A percentile compares a stretch with the other conserved stretches of the same genome.
Evolutionary conservation across 2,888 invertebrate species (phyloP).

Genomic region (Polia nebulosa): DNA sequence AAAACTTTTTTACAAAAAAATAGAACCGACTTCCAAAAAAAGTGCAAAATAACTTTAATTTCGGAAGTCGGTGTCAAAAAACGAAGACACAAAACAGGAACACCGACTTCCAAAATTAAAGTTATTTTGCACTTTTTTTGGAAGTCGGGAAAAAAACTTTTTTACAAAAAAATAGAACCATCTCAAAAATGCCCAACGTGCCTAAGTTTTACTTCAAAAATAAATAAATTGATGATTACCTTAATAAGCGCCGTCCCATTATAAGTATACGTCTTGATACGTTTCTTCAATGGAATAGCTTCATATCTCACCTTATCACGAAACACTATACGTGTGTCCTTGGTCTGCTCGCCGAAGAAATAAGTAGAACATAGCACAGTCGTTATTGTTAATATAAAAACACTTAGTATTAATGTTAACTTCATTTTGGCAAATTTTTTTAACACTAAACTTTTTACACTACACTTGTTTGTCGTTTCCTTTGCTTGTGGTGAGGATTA

Average conservation of each 20-base stretch:
- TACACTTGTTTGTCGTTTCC: background rate
- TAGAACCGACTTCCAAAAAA: too few relatives aligned
- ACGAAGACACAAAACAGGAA: too few relatives aligned
- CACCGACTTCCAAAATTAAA: too few relatives aligned
- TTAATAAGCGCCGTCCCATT: constrained; percentile 70
- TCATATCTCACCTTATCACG: constrained; percentile 73
- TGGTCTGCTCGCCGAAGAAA: constrained; percentile 72
- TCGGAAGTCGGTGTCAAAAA: too few relatives aligned
- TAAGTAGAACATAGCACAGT: constrained; percentile 70
- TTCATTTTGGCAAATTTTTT: constrained; percentile 42
- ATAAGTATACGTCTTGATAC: constrained; percentile 71
- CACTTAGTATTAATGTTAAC: constrained; percentile 47
- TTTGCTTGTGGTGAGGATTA: background rate
- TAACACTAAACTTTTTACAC: constrained; percentile 16
- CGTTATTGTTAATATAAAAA: constrained; percentile 64
- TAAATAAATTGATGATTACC: constrained; percentile 68
- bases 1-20: too few relatives aligned
- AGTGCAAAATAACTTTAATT: too few relatives aligned
- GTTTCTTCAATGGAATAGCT: constrained; percentile 76
- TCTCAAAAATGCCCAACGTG: too few relatives aligned
- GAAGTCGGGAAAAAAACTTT: too few relatives aligned
- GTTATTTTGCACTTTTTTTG: too few relatives aligned
- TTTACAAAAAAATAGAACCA: too few relatives aligned
- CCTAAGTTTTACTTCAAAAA: too few relatives aligned
- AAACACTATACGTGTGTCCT: constrained; percentile 61